Percentiles rank a stretch among this genome's conserved stretches.
Evolutionary conservation across 2,113 vertebrate genomes (phyloP).

Genomic region (Muscicapa adusta): DNA sequence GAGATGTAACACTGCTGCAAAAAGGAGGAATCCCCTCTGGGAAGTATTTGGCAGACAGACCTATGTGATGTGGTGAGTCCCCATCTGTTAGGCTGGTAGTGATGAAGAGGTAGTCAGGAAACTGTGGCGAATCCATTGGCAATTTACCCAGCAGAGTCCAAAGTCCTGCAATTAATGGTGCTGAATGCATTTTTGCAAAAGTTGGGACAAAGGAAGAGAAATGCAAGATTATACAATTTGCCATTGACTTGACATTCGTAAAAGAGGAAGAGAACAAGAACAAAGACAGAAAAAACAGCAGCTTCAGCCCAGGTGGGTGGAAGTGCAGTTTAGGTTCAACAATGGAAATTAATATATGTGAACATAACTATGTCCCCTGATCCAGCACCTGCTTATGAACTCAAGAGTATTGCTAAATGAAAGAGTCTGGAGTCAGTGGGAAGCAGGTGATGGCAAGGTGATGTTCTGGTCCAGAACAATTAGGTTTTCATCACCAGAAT

Average conservation of each 20-base stretch:
- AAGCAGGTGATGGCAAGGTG: background rate
- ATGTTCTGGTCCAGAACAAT: background rate
- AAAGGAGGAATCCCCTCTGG: background rate
- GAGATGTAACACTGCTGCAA: background rate
- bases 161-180: background rate
- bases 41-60: background rate
- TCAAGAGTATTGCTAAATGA: background rate
- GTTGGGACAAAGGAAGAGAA: background rate
- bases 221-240: background rate
- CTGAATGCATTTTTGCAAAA: background rate
- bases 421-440: fast-evolving
- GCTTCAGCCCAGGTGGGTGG: background rate
- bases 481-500: background rate
- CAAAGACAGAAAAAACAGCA: background rate
- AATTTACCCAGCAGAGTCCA: background rate
- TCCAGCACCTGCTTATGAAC: background rate
- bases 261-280: background rate
- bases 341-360: background rate
- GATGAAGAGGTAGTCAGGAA: background rate
- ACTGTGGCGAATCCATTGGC: background rate
- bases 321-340: background rate
- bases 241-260: background rate
- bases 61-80: background rate
- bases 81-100: background rate
- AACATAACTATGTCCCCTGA: background rate